Base-by-base conservation (phyloP, 2,113 vertebrate species). In the Sylvia atricapilla region DNA sequence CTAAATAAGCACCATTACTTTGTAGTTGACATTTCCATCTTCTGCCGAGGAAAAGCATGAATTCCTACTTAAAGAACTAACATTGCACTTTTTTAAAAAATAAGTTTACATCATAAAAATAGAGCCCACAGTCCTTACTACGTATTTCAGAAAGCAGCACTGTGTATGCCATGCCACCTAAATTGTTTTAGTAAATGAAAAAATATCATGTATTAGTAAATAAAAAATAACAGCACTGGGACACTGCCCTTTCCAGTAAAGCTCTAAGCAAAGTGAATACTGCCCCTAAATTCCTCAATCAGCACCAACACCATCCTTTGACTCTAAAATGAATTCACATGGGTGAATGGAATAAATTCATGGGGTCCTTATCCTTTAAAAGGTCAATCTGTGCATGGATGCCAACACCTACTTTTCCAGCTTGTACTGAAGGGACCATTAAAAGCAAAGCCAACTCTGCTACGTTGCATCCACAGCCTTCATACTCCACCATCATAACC, bases 1-100 rank as follows among this genome's bases (percentile, higher is more conserved):
- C 49, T 83, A 92, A 93, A 85, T 79, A 83, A 88, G 39, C 37
- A 55, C 41, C n/a, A 64, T 55, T 82, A 70, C 66, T 93, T 82
- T 28, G 58, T 33, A 85, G 46, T 13, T 64, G n/a, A 30, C 46
- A 76, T 68, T 88, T 76, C 58, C 62, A 55, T 63, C 67, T 78
- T 79, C 58, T 79, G 39, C 39, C 33, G 27, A 75, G 43, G 56
- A 87, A 89, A 94, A 84, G 28, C 31, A 92, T 23, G 47, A 78
- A 87, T 59, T 82, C 2, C 2, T 63, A 59, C 30, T 52, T 68
- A 15, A 2, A 7, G 24, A 88, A 79, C 47, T 50, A 75, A 47
- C 23, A 44, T n/a, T 70, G 66, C 31, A 41, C 14, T 77, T 79
- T 19, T 72, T 60, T 4, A 41, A 94, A 82, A 83, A 83, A 5